Evolutionary conservation across 1,140 invertebrate species (phyloP).

Genomic region (Tyrophagus putrescentiae): DNA sequence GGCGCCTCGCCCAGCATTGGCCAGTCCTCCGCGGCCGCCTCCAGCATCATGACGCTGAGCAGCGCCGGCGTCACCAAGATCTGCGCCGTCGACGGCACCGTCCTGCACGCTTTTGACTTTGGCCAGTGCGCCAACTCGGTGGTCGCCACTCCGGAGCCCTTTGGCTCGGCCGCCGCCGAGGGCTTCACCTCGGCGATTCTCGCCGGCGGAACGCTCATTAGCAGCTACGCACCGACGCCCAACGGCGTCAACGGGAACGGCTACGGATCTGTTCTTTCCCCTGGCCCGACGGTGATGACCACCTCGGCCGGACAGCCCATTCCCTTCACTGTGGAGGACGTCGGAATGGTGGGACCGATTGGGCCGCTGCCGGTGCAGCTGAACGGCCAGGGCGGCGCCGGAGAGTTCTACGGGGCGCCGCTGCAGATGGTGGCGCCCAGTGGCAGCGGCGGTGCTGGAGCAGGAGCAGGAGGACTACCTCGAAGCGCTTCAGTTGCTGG

Average conservation of each 20-base stretch:
- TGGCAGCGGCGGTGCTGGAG: too few species aligned
- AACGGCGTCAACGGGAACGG: conserved; percentile 32
- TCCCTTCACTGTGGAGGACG: too few species aligned
- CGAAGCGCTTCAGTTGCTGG: too few species aligned
- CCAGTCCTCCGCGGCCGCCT: conserved; percentile 28
- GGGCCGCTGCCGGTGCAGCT: too few species aligned
- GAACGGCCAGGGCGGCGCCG: too few species aligned
- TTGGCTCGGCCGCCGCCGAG: conserved; percentile 33
- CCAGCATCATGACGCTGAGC: conserved; percentile 35
- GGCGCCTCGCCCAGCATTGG: background rate
- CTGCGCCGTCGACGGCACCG: conserved; percentile 36
- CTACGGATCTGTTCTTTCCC: too few species aligned
- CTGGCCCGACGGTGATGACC: too few species aligned
- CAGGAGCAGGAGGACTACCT: too few species aligned
- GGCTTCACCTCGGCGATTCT: conserved; percentile 38
- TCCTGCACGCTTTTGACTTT: conserved; percentile 36
- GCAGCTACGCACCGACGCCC: conserved; percentile 38
- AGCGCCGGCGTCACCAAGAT: conserved; percentile 37
- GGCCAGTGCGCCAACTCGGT: conserved; percentile 38
- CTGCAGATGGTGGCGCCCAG: too few species aligned
- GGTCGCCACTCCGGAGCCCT: conserved; percentile 38
- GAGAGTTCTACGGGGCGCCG: too few species aligned
- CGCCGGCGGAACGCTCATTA: conserved; percentile 38
- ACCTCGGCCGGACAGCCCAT: too few species aligned
- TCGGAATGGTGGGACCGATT: too few species aligned